These are phyloP conservation scores for Rhynchomys soricoides DNA, from an alignment of 2,113 vertebrate species.

Conservation along the genomic window DNA sequence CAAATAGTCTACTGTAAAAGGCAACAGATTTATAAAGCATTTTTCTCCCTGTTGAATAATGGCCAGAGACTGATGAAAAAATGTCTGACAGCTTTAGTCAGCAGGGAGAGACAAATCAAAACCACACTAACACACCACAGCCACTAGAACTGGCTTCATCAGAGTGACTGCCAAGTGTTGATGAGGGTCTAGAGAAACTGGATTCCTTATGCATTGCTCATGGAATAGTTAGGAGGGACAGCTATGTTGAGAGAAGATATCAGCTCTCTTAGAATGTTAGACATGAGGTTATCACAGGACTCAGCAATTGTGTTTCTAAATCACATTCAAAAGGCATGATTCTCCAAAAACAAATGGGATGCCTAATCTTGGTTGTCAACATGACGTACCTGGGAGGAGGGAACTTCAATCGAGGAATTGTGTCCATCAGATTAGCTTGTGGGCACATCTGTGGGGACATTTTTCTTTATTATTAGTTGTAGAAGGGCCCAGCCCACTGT, in stretches of 20 bases:
- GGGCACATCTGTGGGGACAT: not conserved
- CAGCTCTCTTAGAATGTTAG: not conserved
- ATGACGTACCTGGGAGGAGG: no score
- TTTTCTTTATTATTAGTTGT: not conserved
- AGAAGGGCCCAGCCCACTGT: not conserved
- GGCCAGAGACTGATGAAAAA: not conserved
- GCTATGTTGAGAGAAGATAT: not conserved
- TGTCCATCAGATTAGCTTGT: not conserved
- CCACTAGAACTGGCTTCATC: not conserved
- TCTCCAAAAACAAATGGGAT: not conserved
- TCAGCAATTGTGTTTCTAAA: not conserved
- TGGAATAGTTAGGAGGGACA: not conserved
- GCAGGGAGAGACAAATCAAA: not conserved
- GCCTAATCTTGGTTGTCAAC: not conserved
- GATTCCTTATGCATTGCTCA: not conserved
- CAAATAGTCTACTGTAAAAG: not conserved
- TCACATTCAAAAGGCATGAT: not conserved
- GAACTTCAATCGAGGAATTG: not conserved
- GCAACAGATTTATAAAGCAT: not conserved
- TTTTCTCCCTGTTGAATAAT: not conserved
- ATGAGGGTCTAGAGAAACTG: not conserved
- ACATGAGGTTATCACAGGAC: not conserved
- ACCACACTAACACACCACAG: not conserved
- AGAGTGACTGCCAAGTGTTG: not conserved
- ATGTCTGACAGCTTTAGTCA: not conserved